phyloP scores from a whole-genome alignment of 2,888 invertebrate species.

The Chrysolina oricalcia region DNA sequence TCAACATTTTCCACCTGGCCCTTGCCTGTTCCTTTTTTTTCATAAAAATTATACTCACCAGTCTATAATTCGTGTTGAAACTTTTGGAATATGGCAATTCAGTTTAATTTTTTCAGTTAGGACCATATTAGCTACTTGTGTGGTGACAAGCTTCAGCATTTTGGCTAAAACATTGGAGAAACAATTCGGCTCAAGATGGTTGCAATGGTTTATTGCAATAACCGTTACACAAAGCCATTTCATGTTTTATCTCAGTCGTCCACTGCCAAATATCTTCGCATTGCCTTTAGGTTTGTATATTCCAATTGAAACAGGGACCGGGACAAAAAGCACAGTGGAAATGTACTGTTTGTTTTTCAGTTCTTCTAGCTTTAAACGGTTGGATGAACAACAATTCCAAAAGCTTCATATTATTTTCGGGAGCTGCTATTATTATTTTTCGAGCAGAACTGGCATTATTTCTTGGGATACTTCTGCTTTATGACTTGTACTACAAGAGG shows the following conservation, averaged over 20 bases:
- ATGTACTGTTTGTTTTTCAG: conserved; percentile 73
- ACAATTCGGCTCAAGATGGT: conserved; percentile 85
- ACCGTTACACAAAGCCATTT: conserved; percentile 97
- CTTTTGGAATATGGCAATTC: not conserved
- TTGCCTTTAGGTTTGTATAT: conserved; percentile 86
- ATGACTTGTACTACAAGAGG: conserved; percentile 83
- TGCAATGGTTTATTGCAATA: conserved; percentile 87
- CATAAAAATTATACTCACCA: too few relatives aligned
- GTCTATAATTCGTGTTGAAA: too few relatives aligned
- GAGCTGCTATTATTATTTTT: conserved; percentile 91
- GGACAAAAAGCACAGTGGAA: too few relatives aligned
- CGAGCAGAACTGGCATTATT: conserved; percentile 91
- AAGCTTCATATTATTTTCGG: conserved; percentile 88
- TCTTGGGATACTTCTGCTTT: conserved; percentile 87
- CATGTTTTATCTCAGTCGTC: conserved; percentile 95
- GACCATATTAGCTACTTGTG: conserved; percentile 83
- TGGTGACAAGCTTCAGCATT: conserved; percentile 83
- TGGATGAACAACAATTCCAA: conserved; percentile 87
- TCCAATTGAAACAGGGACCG: not conserved
- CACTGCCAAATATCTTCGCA: conserved; percentile 96
- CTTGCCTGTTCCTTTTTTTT: too few relatives aligned
- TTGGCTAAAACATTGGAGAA: conserved; percentile 84
- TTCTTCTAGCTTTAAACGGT: conserved; percentile 86
- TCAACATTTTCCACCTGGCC: too few relatives aligned
- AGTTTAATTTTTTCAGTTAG: conserved; percentile 80